Percentiles rank a stretch among this genome's conserved stretches.
Evolutionary conservation across 1,140 invertebrate genomes (phyloP).

Genomic region (Spodoptera litura): DNA sequence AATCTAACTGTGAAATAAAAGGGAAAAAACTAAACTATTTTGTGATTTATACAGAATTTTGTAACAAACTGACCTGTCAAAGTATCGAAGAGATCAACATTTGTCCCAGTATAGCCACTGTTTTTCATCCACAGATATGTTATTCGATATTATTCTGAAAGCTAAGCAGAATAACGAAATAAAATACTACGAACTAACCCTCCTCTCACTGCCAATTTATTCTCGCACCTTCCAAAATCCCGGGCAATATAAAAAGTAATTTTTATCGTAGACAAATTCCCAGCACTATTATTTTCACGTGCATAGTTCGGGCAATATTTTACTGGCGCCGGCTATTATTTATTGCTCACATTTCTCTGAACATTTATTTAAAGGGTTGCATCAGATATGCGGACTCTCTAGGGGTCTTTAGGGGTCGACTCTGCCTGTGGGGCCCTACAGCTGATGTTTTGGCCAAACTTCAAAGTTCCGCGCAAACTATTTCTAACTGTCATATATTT

Average conservation of each 20-base stretch:
- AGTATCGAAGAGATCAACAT: too few species aligned
- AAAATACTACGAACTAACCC: too few species aligned
- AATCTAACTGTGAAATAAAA: too few species aligned
- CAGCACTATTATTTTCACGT: slow-evolving; percentile 18
- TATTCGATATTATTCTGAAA: too few species aligned
- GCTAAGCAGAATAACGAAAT: too few species aligned
- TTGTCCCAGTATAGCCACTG: too few species aligned
- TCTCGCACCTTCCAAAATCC: slow-evolving; percentile 7
- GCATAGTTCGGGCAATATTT: slow-evolving; percentile 32
- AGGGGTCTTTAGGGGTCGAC: not conserved
- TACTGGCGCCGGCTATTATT: slow-evolving; percentile 11
- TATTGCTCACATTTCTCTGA: slow-evolving; percentile 9
- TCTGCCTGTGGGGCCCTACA: not conserved
- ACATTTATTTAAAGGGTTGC: slow-evolving; percentile 22
- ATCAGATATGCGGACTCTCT: slow-evolving; percentile 8
- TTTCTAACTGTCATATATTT: slow-evolving; percentile 6
- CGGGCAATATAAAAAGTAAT: slow-evolving; percentile 30
- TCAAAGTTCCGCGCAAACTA: not conserved
- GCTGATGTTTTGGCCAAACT: slow-evolving; percentile 7
- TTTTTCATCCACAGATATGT: too few species aligned
- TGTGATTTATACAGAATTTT: too few species aligned
- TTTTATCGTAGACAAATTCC: slow-evolving; percentile 36
- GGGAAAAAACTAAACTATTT: too few species aligned
- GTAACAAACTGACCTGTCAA: too few species aligned
- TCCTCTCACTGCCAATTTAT: slow-evolving; percentile 1